These are phyloP conservation scores for Microplitis mediator DNA, from an alignment of 1,140 invertebrate species.

Conservation along the genomic window DNA sequence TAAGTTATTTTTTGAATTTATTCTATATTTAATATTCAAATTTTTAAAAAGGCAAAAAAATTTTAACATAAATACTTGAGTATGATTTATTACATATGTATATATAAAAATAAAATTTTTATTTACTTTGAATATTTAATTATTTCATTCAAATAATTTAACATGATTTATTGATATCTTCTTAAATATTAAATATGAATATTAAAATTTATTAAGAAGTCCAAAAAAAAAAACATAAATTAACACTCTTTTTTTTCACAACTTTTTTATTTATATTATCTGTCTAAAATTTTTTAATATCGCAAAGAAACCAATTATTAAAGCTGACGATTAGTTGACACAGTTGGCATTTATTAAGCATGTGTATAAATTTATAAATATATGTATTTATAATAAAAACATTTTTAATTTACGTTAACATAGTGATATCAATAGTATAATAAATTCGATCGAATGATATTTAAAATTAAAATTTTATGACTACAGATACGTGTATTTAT, in stretches of 20 bases:
- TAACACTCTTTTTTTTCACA: neutral
- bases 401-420: neutral
- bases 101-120: neutral
- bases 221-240: neutral
- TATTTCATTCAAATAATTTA: neutral
- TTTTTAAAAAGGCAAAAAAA: no score
- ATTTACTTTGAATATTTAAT: neutral
- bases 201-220: neutral
- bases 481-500: neutral
- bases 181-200: neutral
- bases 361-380: no score
- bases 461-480: neutral
- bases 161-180: neutral
- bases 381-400: no score
- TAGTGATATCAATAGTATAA: neutral
- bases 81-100: neutral
- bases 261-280: neutral
- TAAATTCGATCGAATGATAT: neutral
- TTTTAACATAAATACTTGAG: no score
- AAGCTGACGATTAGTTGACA: slow-evolving; percentile 11
- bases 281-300: neutral
- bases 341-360: neutral
- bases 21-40: no score
- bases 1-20: no score
- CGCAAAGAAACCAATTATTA: neutral